Base-by-base conservation (phyloP, 1,140 invertebrate species). In the Ceratina australensis region DNA sequence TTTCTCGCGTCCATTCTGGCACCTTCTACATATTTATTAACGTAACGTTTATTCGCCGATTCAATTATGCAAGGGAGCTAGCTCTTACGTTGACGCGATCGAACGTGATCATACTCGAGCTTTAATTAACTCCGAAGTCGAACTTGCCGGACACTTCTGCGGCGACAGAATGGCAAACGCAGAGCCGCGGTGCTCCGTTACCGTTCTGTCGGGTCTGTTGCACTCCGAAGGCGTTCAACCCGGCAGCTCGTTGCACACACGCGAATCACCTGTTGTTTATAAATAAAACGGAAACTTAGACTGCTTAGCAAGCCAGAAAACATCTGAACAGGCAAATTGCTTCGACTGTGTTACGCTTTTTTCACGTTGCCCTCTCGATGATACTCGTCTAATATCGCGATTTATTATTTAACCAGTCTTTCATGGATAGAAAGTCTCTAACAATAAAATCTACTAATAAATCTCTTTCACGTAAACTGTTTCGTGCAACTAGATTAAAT, bases 231-330 rank as follows among this genome's bases (percentile, higher is more conserved):
- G 65, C 65, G 65, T 67, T 67, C 65, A 67, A 67, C 65, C 65
- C 65, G 65, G 65, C 65, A 67, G 65, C 65, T 67, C 24, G 49
- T 67, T 67, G 22, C 49, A 26, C 65, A 49, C 65, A 67, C 65
- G 65, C 65, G 65, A 67, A 67, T 67, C 65, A 67, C 65, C 47
- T 67, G 65, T 16, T 49, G 65, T 50, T 67, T 67, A 67, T 67
- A 67, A 52, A 67, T 52, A 52, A 67, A 52, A 67, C 65, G 65
- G 65, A 67, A n/a, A 67, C 18, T 67, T 67, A 67, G 24, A 18
- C 24, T 67, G 65, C 65, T 47, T 67, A 67, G 65, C 65, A 67
- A 52, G 65, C 49, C 65, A 67, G 65, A 67, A 67, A 67, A 52
- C 28, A 13, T 67, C 65, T 8, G 49, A n/a, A 20, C 2, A 5